phyloP scores from a whole-genome alignment of 2,113 vertebrate genomes.

The Paracanthobrama guichenoti region DNA sequence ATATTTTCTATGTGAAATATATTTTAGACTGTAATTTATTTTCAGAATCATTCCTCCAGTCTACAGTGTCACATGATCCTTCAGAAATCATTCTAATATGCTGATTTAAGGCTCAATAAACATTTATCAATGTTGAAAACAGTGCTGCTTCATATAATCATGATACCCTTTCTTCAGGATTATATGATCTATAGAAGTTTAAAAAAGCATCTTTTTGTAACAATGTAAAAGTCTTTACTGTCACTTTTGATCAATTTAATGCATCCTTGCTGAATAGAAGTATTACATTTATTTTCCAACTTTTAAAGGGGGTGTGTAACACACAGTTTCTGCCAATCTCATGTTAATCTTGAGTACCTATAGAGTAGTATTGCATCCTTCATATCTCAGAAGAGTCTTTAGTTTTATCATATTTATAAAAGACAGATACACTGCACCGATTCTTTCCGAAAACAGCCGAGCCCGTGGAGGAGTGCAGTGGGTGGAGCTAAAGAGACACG shows the following conservation, averaged over 20 bases:
- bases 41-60: neutral
- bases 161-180: too few species aligned
- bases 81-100: neutral
- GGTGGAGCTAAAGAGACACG: too few species aligned
- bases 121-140: neutral
- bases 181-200: too few species aligned
- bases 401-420: too few species aligned
- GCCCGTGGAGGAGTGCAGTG: too few species aligned
- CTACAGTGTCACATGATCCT: neutral
- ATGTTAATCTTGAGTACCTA: too few species aligned
- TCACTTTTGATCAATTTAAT: neutral
- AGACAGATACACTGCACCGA: too few species aligned
- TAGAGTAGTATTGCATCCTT: too few species aligned
- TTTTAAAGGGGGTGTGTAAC: neutral
- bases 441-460: too few species aligned
- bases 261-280: neutral
- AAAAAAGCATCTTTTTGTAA: neutral
- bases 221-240: neutral
- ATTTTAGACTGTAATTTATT: neutral
- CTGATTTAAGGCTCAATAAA: neutral
- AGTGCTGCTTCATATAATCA: neutral
- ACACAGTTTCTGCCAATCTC: too few species aligned
- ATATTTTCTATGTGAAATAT: neutral
- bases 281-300: neutral
- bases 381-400: too few species aligned